Conservation (phyloP, 2,113 vertebrate genomes). For the Silurus glanis region DNA sequence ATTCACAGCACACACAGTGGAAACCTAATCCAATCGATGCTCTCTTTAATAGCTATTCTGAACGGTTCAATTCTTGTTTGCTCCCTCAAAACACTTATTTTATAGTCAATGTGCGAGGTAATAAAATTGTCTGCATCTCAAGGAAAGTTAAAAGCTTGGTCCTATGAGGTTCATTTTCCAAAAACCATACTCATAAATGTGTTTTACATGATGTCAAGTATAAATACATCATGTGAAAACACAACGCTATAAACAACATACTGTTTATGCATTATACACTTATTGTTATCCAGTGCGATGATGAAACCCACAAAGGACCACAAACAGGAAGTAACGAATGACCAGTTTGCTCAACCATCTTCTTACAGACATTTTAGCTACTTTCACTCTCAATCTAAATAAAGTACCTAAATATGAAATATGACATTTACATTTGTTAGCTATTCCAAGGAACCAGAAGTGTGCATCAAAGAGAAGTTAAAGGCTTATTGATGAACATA, state of each 20-base stretch:
- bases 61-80: slow-evolving; percentile 1
- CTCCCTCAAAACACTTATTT: not conserved
- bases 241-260: not conserved
- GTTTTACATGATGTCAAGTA: not conserved
- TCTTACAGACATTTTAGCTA: too few relatives aligned
- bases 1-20: slow-evolving; percentile 10
- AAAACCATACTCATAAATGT: not conserved
- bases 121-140: not conserved
- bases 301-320: not conserved
- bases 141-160: not conserved
- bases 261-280: not conserved
- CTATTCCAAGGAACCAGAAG: not conserved
- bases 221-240: slow-evolving; percentile 9
- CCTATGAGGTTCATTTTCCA: not conserved
- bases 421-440: not conserved
- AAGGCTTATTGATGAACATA: not conserved
- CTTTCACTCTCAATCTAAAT: too few relatives aligned
- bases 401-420: not conserved
- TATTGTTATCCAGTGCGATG: not conserved
- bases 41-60: slow-evolving; percentile 9
- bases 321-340: not conserved
- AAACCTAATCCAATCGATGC: slow-evolving; percentile 27
- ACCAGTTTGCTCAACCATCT: not conserved
- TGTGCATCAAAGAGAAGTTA: not conserved
- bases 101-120: not conserved